Base-by-base conservation (phyloP, 2,888 invertebrate genomes). In the Pristionchus fissidentatus region DNA sequence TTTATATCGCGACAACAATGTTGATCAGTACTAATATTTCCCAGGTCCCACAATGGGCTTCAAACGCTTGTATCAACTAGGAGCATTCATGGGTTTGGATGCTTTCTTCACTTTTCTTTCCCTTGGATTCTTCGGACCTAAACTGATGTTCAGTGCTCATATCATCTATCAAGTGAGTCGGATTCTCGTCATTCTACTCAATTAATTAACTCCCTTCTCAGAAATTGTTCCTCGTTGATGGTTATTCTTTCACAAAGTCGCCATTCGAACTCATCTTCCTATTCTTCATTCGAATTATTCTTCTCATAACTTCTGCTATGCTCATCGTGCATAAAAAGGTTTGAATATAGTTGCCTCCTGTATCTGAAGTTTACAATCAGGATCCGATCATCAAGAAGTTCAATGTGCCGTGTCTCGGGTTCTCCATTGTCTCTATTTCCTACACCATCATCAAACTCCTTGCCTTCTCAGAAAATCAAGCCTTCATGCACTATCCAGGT, bases 401-500 rank as follows among this genome's bases (percentile, higher is more conserved):
- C 35, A 35, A 15, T 5, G 4, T 52, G 10, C 35, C 79, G 38
- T 32, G 8, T 22, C 60, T 79, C 41, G 60, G 35, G 4, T 55
- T 49, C 15, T 78, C 43, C 62, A 83, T 84, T 57, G 7, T 55
- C 8, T 22, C 29, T 22, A 43, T 52, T 32, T 89, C 87, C 4
- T 90, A 84, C 66, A 83, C 87, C 0, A 85, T 89, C 15, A 81
- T 88, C 73, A 91, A 91, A 78, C 84, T 91, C 10, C 86, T 91
- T 22, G 90, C 90, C 13, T 86, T 91, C 78, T 87, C 90, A 26
- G 91, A 91, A 82, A 19, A 80, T 43, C 22, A 62, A 10, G 87
- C 85, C 0, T 87, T 87, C 49, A 83, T 91, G 8, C 38, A 75
- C 7, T 91, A 79, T 77, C 82, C 86, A 4, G 91, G 91, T 22